These are phyloP conservation scores for Cabera pusaria DNA, from an alignment of 2,888 invertebrate genomes.

Conservation along the genomic window DNA sequence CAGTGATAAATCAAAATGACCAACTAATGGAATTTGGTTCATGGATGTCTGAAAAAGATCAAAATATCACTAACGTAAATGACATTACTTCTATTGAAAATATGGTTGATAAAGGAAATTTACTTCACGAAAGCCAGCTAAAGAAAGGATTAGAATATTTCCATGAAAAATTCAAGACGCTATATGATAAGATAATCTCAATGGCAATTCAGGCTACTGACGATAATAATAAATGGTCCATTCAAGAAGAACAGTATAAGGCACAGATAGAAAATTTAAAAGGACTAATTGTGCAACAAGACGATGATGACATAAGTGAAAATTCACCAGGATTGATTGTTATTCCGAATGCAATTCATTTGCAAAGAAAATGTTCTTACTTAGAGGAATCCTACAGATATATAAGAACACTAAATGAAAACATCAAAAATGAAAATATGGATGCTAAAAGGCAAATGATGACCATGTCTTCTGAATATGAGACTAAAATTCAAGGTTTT, in stretches of 20 bases:
- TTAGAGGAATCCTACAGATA: slow-evolving; percentile 70
- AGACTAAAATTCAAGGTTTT: slow-evolving; percentile 68
- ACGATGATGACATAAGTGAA: slow-evolving; percentile 62
- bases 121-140: slow-evolving; percentile 56
- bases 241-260: slow-evolving; percentile 72
- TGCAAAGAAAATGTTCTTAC: slow-evolving; percentile 71
- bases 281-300: slow-evolving; percentile 46
- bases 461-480: slow-evolving; percentile 63
- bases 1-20: slow-evolving; percentile 29
- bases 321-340: slow-evolving; percentile 62
- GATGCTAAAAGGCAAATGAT: slow-evolving; percentile 72
- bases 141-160: slow-evolving; percentile 66
- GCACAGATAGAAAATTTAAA: slow-evolving; percentile 69
- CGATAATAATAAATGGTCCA: slow-evolving; percentile 65
- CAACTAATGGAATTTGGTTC: slow-evolving; percentile 61
- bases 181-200: slow-evolving; percentile 71
- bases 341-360: slow-evolving; percentile 38
- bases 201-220: slow-evolving; percentile 68
- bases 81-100: slow-evolving; percentile 50
- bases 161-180: slow-evolving; percentile 63
- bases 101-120: slow-evolving; percentile 46
- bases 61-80: slow-evolving; percentile 46
- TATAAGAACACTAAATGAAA: slow-evolving; percentile 75
- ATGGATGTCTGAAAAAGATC: slow-evolving; percentile 59
- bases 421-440: slow-evolving; percentile 76